phyloP scores from a whole-genome alignment of 2,888 invertebrate species.

The Amiota mariae region DNA sequence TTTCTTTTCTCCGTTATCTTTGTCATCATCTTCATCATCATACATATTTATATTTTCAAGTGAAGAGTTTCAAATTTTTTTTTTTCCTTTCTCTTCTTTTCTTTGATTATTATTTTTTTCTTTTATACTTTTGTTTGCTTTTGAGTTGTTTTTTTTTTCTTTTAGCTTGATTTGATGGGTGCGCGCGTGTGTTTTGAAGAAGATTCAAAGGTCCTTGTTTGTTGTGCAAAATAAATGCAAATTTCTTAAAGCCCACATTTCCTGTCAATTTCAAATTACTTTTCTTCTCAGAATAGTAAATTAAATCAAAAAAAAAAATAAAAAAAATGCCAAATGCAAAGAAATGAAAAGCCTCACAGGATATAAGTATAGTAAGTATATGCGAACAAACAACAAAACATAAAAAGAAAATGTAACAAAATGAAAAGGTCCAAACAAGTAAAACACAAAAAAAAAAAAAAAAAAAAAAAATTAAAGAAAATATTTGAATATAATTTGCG shows the following conservation, averaged over 20 bases:
- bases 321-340: not conserved
- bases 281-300: not conserved
- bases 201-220: not conserved
- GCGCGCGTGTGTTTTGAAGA: not conserved
- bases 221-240: constrained; percentile 18
- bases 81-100: not conserved
- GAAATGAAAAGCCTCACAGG: not conserved
- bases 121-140: constrained; percentile 13
- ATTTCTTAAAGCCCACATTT: constrained; percentile 12
- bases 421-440: not conserved
- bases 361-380: not conserved
- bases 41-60: constrained; percentile 8
- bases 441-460: not conserved
- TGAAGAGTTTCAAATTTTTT: constrained; percentile 8
- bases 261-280: constrained; percentile 8
- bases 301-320: not conserved
- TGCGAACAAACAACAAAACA: not conserved
- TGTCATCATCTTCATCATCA: not conserved
- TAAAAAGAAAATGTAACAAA: not conserved
- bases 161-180: not conserved
- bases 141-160: not conserved
- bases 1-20: not conserved
- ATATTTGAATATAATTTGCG: constrained; percentile 3
- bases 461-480: not conserved
- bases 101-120: constrained; percentile 21